Evolutionary conservation across 2,113 vertebrate species (phyloP), one percentile per base, ranked within the genome.

Genomic region (Ctenodactylus gundi): DNA sequence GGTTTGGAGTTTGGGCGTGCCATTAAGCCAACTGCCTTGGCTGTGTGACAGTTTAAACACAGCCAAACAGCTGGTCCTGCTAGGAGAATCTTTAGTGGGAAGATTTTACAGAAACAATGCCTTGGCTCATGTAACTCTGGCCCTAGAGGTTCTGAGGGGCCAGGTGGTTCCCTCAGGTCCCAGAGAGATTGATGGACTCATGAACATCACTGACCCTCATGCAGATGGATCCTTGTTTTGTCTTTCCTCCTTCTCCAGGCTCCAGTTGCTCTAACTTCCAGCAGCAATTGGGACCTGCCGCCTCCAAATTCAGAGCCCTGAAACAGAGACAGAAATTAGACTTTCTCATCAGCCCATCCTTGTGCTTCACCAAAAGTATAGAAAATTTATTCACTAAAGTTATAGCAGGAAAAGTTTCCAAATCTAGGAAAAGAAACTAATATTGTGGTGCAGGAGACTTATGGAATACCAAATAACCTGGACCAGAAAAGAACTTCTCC

Each of bases 61-160:
- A 75, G 93, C 87, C 95, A 90, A 81, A 90, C 94, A 96, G 95
- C 96, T 96, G 96, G 88, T 88, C 73, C n/a, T 85, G 88, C 41
- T 0, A 12, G 95, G 75, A 94, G 68, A 68, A 83, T 81, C 84
- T 73, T 41, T 2, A 4, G 15, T 78, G 85, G 91, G 86, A 87
- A 72, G 86, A 73, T 93, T 85, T 75, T 87, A 80, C 80, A 49
- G 92, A 75, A 96, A 96, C 51, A 91, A 64, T 82, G 85, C 1
- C 13, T 55, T 51, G 55, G 53, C 20, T 15, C 67, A 18, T 6
- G 44, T 49, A 68, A 70, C 62, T 31, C n/a, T 21, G n/a, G 23
- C 55, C 55, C 29, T 12, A 44, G n/a, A 34, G 34, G 53, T 3
- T 5, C 51, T 14, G 31, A 90, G 27, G 55, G 57, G 34, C 29